Conservation (phyloP, 2,797 vertebrate species). For the Lutjanus campechanus region DNA sequence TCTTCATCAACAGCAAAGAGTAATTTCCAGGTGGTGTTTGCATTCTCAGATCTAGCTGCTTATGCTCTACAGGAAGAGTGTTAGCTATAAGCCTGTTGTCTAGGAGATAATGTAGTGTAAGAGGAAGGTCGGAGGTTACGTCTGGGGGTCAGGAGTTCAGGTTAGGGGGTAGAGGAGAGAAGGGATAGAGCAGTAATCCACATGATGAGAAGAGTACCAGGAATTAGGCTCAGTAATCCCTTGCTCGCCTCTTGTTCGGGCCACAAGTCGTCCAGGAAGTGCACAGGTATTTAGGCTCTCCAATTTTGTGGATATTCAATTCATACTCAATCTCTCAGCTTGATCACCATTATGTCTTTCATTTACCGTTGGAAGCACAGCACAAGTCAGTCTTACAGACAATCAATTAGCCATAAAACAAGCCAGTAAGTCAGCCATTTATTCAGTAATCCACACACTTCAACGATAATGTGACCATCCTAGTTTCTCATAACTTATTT, state of each 20-base stretch:
- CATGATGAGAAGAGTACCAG: conserved; percentile 75
- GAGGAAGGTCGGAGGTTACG: conserved; percentile 61
- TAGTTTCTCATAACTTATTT: not conserved
- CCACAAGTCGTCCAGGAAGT: conserved; percentile 32
- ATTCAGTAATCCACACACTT: not conserved
- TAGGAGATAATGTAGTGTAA: conserved; percentile 66
- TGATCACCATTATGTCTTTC: conserved; percentile 11
- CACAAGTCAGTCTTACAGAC: conserved; percentile 17
- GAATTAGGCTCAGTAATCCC: conserved; percentile 73
- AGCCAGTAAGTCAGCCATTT: not conserved
- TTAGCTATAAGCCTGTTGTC: conserved; percentile 76
- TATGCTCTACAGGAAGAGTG: conserved; percentile 49
- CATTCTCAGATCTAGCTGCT: conserved; percentile 62
- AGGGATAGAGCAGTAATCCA: conserved; percentile 76
- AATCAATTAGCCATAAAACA: conserved; percentile 14
- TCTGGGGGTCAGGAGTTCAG: conserved; percentile 69
- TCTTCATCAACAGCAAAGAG: conserved; percentile 62
- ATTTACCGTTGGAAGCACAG: conserved; percentile 21
- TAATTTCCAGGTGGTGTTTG: conserved; percentile 73
- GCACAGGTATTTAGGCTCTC: conserved; percentile 53
- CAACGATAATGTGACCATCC: not conserved
- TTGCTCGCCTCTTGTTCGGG: conserved; percentile 59
- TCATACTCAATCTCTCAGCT: conserved; percentile 9
- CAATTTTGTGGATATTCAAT: conserved; percentile 28
- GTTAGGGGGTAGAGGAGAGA: conserved; percentile 63